These are phyloP conservation scores for Coleophora deauratella DNA, from an alignment of 2,888 invertebrate genomes.

Conservation along the genomic window DNA sequence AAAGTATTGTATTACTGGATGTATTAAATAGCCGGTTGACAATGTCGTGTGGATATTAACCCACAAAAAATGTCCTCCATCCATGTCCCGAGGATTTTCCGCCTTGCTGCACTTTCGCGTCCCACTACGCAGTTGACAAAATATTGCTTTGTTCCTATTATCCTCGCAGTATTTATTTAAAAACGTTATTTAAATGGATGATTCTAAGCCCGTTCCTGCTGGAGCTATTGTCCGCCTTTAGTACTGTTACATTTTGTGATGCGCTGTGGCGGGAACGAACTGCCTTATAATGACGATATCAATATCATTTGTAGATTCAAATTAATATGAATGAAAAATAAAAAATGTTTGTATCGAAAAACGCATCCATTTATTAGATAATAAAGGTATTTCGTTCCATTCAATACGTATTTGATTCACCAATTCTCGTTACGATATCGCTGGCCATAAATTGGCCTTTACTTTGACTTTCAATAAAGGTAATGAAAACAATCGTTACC, in stretches of 20 bases:
- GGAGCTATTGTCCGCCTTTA: constrained; percentile 55
- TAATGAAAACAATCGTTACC: constrained; percentile 70
- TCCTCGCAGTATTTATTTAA: constrained; percentile 71
- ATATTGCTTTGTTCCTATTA: constrained; percentile 74
- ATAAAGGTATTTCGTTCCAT: no score
- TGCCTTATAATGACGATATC: constrained; percentile 27
- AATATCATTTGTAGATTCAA: no score
- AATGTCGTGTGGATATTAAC: constrained; percentile 73
- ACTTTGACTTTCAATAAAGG: constrained; percentile 69
- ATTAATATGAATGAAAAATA: no score
- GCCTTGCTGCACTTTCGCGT: constrained; percentile 66
- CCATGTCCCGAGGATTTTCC: constrained; percentile 71
- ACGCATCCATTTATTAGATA: no score
- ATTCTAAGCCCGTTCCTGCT: constrained; percentile 68
- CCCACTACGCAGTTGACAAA: constrained; percentile 72
- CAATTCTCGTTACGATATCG: constrained; percentile 66
- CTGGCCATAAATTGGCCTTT: constrained; percentile 67
- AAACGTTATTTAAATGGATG: constrained; percentile 74
- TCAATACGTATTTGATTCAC: constrained; percentile 56
- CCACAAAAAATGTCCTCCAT: constrained; percentile 73
- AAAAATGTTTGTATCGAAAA: no score
- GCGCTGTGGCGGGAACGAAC: constrained; percentile 20
- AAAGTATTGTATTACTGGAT: constrained; percentile 71
- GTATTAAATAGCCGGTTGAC: constrained; percentile 73
- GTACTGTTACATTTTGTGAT: constrained; percentile 51